Percentiles rank a stretch among this genome's conserved stretches.
Conservation (phyloP, 2,888 invertebrate genomes). For the Hyppa rectilinea region DNA sequence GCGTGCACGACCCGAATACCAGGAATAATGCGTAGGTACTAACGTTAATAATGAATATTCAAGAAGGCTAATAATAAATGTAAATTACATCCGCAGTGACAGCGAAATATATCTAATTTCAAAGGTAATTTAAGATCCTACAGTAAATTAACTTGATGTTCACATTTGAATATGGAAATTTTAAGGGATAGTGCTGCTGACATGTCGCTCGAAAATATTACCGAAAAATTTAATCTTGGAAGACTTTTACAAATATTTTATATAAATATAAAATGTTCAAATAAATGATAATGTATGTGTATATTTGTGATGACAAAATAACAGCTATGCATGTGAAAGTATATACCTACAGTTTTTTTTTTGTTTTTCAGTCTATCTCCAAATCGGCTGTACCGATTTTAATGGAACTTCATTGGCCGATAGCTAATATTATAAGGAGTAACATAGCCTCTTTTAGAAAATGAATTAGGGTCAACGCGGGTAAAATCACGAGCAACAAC, state of each 20-base stretch:
- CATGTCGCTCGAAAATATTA: slow-evolving; percentile 46
- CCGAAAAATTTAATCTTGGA: slow-evolving; percentile 30
- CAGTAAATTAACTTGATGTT: slow-evolving; percentile 78
- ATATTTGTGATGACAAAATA: too few relatives aligned
- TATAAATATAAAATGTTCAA: too few relatives aligned
- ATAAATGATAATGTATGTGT: too few relatives aligned
- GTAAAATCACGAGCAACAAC: too few relatives aligned
- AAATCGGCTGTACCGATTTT: too few relatives aligned
- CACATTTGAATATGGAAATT: slow-evolving; percentile 78
- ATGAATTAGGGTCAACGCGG: too few relatives aligned
- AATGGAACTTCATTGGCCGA: too few relatives aligned
- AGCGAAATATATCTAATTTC: slow-evolving; percentile 81
- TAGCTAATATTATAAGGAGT: too few relatives aligned
- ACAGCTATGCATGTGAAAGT: too few relatives aligned
- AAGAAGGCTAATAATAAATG: slow-evolving; percentile 77
- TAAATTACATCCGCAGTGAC: slow-evolving; percentile 79
- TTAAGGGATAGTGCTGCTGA: slow-evolving; percentile 63
- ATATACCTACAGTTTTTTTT: too few relatives aligned
- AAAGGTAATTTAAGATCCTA: slow-evolving; percentile 78
- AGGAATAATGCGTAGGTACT: slow-evolving; percentile 58
- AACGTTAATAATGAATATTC: slow-evolving; percentile 76
- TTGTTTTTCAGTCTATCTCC: too few relatives aligned
- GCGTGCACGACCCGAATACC: slow-evolving; percentile 64
- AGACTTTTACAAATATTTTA: neutral
- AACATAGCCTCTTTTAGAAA: too few relatives aligned